Base-by-base conservation (phyloP, 1,140 invertebrate species). In the Apocrypta bakeri region DNA sequence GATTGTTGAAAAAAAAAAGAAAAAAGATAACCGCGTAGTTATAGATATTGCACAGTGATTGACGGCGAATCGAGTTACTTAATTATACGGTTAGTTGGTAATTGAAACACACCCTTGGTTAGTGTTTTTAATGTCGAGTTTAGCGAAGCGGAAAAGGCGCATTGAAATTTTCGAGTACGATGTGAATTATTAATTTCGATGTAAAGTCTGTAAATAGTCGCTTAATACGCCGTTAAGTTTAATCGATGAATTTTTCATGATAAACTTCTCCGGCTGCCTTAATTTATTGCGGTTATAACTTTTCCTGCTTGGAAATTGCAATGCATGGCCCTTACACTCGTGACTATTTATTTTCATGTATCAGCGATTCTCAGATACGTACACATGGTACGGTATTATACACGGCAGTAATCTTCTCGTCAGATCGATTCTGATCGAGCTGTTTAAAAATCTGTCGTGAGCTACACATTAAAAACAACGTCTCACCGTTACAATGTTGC, bases 311-410 rank as follows among this genome's bases (percentile, higher is more conserved):
- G 56, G 29, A 64, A 77, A 77, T 77, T 66, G 40, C 76, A 24
- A 42, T 21, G 76, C n/a, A 77, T 75, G 42, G n/a, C 73, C n/a
- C 27, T n/a, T 61, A 61, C 27, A 9, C 40, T 75, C 73, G 40
- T 75, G 73, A 75, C 73, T 75, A 61, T 75, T 75, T 63, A 75
- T 75, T 75, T 63, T 75, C 42, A 48, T 27, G 25, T 75, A 75
- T 31, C 14, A 61, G 73, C 42, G 73, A 75, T 75, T 69, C 21
- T 48, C 48, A 25, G 48, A 75, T 63, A 75, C 61, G 12, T 56
- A 12, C 61, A 77, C n/a, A 33, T 66, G 56, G 61, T 37, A 24
- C 0, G n/a, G 37, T 6, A 17, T 7, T 4, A 21, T 7, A n/a
- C 25, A 11, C 27, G 21, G 56, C 61, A 64, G 31, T 77, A 64